phyloP scores from a whole-genome alignment of 2,888 invertebrate species.

The Melolontha melolontha region DNA sequence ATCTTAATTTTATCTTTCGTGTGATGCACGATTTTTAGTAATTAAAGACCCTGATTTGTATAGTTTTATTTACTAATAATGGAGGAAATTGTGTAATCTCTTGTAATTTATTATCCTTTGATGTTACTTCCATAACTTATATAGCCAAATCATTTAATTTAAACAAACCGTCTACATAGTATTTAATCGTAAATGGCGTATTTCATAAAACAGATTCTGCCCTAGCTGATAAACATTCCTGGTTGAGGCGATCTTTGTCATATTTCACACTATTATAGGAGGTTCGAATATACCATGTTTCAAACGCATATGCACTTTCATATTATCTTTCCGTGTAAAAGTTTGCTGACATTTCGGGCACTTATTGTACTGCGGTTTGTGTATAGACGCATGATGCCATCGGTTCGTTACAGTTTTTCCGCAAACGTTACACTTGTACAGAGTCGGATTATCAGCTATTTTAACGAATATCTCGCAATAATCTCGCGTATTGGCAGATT shows the following conservation, averaged over 20 bases:
- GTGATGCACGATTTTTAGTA: too few relatives aligned
- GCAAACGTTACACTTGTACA: constrained; percentile 73
- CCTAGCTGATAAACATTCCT: too few relatives aligned
- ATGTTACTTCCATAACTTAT: too few relatives aligned
- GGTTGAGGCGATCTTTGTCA: not conserved
- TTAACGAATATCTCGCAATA: constrained; percentile 59
- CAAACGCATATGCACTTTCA: constrained; percentile 75
- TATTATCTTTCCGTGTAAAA: constrained; percentile 76
- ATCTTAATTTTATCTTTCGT: too few relatives aligned
- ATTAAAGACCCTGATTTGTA: too few relatives aligned
- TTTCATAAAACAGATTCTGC: too few relatives aligned
- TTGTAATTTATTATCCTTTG: too few relatives aligned
- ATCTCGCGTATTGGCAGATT: constrained; percentile 44
- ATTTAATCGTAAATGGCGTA: too few relatives aligned
- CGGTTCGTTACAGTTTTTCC: constrained; percentile 76
- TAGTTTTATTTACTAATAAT: too few relatives aligned
- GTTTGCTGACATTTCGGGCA: constrained; percentile 74
- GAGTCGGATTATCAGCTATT: constrained; percentile 57
- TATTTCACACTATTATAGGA: constrained; percentile 43
- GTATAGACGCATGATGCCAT: constrained; percentile 77
- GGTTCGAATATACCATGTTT: constrained; percentile 65
- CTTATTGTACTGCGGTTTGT: constrained; percentile 73
- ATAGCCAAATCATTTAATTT: too few relatives aligned
- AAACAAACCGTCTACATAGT: too few relatives aligned
- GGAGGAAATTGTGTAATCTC: too few relatives aligned